A percentile compares a stretch with the other conserved stretches of the same genome.
These are phyloP conservation scores for Crocuta crocuta DNA, from an alignment of 2,113 vertebrate species.

Conservation along the genomic window DNA sequence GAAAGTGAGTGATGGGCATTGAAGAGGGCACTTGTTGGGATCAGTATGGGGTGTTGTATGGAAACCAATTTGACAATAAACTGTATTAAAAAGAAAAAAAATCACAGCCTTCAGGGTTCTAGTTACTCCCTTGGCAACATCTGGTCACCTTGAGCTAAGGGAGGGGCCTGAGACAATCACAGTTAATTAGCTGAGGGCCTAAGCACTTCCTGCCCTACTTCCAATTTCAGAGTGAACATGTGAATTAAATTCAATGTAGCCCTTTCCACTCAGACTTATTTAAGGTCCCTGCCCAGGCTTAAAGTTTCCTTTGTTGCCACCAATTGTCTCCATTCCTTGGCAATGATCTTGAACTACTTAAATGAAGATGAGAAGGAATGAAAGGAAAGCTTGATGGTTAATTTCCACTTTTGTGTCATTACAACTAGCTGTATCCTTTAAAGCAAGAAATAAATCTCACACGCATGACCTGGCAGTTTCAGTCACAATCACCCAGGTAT, in stretches of 20 bases:
- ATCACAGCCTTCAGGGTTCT: not conserved
- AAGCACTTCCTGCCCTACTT: slow-evolving; percentile 25
- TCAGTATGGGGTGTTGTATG: too few relatives aligned
- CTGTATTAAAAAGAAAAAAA: not conserved
- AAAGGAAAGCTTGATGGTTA: slow-evolving; percentile 5
- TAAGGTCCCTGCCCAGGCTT: not conserved
- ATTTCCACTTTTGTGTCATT: slow-evolving; percentile 45
- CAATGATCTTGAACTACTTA: slow-evolving; percentile 46
- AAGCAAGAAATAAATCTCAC: slow-evolving; percentile 54
- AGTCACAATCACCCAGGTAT: not conserved
- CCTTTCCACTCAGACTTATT: not conserved
- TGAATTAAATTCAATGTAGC: slow-evolving; percentile 44
- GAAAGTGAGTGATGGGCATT: too few relatives aligned
- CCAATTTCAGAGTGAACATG: slow-evolving; percentile 61
- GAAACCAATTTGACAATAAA: too few relatives aligned
- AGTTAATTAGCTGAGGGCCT: slow-evolving; percentile 9
- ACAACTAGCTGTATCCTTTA: slow-evolving; percentile 40
- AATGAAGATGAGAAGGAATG: slow-evolving; percentile 16
- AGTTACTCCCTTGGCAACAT: not conserved
- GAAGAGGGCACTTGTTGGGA: too few relatives aligned
- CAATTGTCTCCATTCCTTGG: not conserved
- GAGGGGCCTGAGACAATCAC: not conserved
- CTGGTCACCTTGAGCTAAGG: not conserved
- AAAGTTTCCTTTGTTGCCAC: slow-evolving; percentile 43
- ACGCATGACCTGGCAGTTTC: not conserved